A percentile compares a stretch with the other conserved stretches of the same genome.
phyloP scores from a whole-genome alignment of 1,140 invertebrate genomes.

The Drosophila kurseongensis region DNA sequence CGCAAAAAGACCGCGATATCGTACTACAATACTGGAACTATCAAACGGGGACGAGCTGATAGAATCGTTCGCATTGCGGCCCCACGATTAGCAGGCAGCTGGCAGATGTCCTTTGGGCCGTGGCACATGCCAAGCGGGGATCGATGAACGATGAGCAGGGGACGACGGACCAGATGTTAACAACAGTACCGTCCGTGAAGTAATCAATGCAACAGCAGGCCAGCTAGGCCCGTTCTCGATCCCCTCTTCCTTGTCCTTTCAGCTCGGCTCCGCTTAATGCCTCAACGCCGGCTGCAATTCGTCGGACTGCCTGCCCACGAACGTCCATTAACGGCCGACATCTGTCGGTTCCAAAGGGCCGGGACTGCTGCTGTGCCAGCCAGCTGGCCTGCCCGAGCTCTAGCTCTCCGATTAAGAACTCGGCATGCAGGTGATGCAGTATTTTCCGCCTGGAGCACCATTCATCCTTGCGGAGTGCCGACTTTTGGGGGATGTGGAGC shows the following conservation, averaged over 20 bases:
- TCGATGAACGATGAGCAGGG: slow-evolving; percentile 13
- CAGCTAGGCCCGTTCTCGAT: slow-evolving; percentile 7
- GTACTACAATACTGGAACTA: not conserved
- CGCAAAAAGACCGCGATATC: not conserved
- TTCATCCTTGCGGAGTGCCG: not conserved
- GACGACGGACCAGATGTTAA: slow-evolving; percentile 38
- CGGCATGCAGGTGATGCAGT: slow-evolving; percentile 36
- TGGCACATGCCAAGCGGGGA: slow-evolving; percentile 39
- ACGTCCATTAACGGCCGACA: slow-evolving; percentile 28
- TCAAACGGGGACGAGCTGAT: not conserved
- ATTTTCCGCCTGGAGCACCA: slow-evolving; percentile 25
- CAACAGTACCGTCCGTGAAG: slow-evolving; percentile 5
- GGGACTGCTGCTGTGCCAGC: slow-evolving; percentile 16
- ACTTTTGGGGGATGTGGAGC: slow-evolving; percentile 6
- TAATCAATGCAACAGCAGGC: slow-evolving; percentile 65
- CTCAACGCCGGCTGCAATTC: slow-evolving; percentile 35
- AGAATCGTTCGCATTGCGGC: slow-evolving; percentile 23
- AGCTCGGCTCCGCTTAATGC: slow-evolving; percentile 14
- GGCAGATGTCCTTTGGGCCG: slow-evolving; percentile 22
- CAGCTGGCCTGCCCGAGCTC: slow-evolving; percentile 33
- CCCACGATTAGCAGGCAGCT: slow-evolving; percentile 21
- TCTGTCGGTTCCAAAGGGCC: slow-evolving; percentile 25
- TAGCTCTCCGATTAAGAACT: slow-evolving; percentile 24
- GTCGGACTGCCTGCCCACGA: slow-evolving; percentile 34
- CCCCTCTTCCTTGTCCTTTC: slow-evolving; percentile 13